Percentiles rank a stretch among this genome's conserved stretches.
These are phyloP conservation scores for Ctena decussata DNA, from an alignment of 2,888 invertebrate genomes.

Conservation along the genomic window DNA sequence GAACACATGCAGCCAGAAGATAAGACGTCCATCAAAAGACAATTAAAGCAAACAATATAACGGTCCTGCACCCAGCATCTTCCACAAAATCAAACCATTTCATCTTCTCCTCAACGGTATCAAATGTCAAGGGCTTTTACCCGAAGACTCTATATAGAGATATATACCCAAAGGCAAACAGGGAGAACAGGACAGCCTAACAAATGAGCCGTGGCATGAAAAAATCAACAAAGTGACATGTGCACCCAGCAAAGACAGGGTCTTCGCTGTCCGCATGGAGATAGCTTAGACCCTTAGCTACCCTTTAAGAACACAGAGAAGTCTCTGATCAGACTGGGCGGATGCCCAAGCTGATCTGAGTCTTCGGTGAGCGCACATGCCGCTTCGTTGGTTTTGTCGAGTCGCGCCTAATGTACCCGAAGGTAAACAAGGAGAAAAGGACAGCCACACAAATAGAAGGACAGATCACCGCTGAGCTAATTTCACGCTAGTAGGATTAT, in stretches of 20 bases:
- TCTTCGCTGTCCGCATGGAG: too few species aligned
- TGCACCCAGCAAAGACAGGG: too few species aligned
- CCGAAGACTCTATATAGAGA: background rate
- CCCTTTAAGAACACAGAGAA: too few species aligned
- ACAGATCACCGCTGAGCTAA: background rate
- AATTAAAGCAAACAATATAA: slow-evolving; percentile 3
- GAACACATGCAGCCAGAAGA: slow-evolving; percentile 2
- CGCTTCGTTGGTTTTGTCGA: too few species aligned
- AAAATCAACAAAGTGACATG: too few species aligned
- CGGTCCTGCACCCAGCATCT: background rate
- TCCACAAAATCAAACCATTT: background rate
- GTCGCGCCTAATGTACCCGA: too few species aligned
- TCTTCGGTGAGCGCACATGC: too few species aligned
- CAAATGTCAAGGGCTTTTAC: background rate
- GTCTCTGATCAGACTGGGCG: too few species aligned
- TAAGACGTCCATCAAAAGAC: slow-evolving; percentile 6
- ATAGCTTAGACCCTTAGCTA: too few species aligned
- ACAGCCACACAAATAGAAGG: background rate
- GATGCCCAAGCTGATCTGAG: too few species aligned
- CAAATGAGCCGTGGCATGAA: too few species aligned
- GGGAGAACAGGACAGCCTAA: background rate
- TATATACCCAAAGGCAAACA: slow-evolving; percentile 3
- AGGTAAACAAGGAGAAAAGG: background rate
- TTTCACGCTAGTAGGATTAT: slow-evolving; percentile 11
- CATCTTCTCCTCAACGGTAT: background rate